These are phyloP conservation scores for Caenorhabditis remanei DNA, from an alignment of 1,140 invertebrate species.

Conservation along the genomic window DNA sequence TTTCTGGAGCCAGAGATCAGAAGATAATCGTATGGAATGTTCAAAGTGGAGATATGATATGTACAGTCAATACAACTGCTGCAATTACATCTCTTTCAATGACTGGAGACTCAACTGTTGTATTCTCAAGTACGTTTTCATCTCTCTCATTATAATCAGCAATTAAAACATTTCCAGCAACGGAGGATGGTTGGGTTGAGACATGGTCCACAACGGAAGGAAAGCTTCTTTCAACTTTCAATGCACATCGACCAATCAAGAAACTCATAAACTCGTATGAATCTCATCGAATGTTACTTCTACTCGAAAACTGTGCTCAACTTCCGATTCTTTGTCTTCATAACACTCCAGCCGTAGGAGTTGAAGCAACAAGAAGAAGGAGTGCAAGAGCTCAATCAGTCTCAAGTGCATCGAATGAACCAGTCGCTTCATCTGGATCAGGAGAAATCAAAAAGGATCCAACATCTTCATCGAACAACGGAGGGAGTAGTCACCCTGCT, in stretches of 20 bases:
- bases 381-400: constrained; percentile 59
- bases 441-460: constrained; percentile 44
- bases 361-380: constrained; percentile 8
- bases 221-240: constrained; percentile 66
- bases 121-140: constrained; percentile 58
- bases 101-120: constrained; percentile 65
- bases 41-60: constrained; percentile 67
- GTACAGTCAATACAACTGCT: constrained; percentile 73
- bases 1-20: constrained; percentile 64
- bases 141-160: background rate
- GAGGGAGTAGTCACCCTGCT: constrained; percentile 43
- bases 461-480: background rate
- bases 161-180: constrained; percentile 58
- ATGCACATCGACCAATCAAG: constrained; percentile 66
- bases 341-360: constrained; percentile 66
- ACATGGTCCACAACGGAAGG: constrained; percentile 66
- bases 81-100: constrained; percentile 61
- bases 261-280: constrained; percentile 65
- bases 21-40: constrained; percentile 68
- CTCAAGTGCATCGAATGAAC: constrained; percentile 43
- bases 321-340: constrained; percentile 69
- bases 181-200: constrained; percentile 66
- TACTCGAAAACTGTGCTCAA: constrained; percentile 64
- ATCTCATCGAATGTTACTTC: constrained; percentile 38
- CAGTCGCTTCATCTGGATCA: constrained; percentile 2